These are phyloP conservation scores for Chiroxiphia lanceolata DNA, from an alignment of 2,797 vertebrate genomes.

Conservation along the genomic window DNA sequence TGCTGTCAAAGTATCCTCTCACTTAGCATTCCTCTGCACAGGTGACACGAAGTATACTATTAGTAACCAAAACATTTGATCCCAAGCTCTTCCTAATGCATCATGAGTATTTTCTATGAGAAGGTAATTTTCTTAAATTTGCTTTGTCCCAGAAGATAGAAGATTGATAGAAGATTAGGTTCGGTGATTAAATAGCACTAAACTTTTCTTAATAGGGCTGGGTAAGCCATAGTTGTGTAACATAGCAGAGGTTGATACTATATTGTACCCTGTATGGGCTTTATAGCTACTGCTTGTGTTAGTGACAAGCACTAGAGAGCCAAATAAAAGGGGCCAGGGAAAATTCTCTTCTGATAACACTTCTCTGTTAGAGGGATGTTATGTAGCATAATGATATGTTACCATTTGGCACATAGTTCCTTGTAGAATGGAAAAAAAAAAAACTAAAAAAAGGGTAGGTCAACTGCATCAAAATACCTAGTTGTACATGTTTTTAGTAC, in stretches of 20 bases:
- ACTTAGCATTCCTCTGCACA: not conserved
- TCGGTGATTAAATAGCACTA: not conserved
- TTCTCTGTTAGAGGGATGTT: not conserved
- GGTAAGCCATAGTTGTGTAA: not conserved
- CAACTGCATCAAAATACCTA: not conserved
- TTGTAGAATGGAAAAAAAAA: not conserved
- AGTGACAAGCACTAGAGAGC: not conserved
- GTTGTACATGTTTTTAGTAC: not conserved
- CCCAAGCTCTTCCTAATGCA: not conserved
- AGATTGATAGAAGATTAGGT: not conserved
- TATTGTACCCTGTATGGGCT: rapidly evolving
- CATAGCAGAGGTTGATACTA: not conserved
- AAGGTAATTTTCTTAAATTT: not conserved
- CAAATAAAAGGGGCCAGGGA: not conserved
- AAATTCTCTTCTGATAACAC: not conserved
- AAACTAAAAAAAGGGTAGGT: not conserved
- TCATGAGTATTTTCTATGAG: not conserved
- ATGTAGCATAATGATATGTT: not conserved
- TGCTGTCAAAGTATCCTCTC: not conserved
- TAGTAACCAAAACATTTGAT: not conserved
- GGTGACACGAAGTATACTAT: not conserved
- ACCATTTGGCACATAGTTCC: not conserved
- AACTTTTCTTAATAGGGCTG: not conserved
- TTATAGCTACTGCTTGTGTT: not conserved
- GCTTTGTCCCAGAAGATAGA: not conserved